phyloP scores from a whole-genome alignment of 2,797 vertebrate genomes.

The Bradypus variegatus region DNA sequence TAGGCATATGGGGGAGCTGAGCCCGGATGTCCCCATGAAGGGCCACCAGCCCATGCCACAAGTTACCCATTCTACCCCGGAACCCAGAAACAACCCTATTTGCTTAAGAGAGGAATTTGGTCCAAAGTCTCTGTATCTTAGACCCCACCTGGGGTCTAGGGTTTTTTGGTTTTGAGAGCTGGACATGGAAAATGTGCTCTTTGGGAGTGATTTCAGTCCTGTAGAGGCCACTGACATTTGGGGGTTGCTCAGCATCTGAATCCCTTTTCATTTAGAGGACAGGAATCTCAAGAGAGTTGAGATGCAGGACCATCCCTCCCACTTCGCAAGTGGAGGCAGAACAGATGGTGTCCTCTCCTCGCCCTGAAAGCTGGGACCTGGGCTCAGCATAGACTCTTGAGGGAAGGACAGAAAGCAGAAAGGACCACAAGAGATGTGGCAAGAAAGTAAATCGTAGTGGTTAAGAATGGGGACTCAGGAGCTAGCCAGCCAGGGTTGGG shows the following conservation, averaged over 20 bases:
- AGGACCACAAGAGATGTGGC: background rate
- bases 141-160: rapidly evolving
- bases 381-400: background rate
- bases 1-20: background rate
- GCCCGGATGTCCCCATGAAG: background rate
- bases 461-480: background rate
- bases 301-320: background rate
- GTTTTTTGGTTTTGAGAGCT: background rate
- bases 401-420: background rate
- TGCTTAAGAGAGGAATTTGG: background rate
- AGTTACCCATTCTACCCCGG: background rate
- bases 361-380: background rate
- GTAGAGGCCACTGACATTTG: no score
- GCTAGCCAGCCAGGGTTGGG: background rate
- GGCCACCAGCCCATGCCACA: background rate
- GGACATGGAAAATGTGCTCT: background rate
- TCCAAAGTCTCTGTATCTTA: background rate
- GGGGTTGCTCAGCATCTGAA: background rate
- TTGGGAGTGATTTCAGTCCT: background rate
- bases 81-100: background rate
- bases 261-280: background rate
- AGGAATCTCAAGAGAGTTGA: background rate
- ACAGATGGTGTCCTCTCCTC: background rate
- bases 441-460: background rate
- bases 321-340: background rate